phyloP scores from a whole-genome alignment of 2,113 vertebrate genomes.

The Apeltes quadracus region DNA sequence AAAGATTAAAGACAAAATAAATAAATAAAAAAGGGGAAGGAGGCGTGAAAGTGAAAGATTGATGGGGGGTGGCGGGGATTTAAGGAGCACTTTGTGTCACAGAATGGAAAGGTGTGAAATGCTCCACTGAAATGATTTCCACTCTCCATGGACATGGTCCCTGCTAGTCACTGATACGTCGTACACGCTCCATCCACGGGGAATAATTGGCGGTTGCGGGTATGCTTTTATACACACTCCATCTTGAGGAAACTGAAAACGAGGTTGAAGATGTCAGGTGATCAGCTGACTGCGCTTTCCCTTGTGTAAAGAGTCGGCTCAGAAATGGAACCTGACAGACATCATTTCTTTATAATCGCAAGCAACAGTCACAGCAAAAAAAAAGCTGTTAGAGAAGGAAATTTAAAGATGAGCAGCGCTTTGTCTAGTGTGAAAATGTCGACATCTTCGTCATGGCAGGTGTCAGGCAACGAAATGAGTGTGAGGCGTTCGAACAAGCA shows the following conservation, averaged over 20 bases:
- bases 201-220: constrained; percentile 7
- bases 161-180: constrained; percentile 23
- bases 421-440: too few relatives aligned
- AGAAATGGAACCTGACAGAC: background rate
- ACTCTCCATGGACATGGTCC: constrained; percentile 35
- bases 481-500: background rate
- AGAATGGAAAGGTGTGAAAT: constrained; percentile 50
- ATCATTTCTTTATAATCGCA: background rate
- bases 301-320: constrained; percentile 24
- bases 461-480: background rate
- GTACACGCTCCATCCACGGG: constrained; percentile 5
- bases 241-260: constrained; percentile 24
- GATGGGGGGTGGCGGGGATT: constrained; percentile 25
- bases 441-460: too few relatives aligned
- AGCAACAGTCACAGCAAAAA: background rate
- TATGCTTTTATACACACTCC: background rate
- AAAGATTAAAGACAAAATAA: constrained; percentile 29
- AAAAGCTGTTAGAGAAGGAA: background rate
- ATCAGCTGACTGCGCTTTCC: constrained; percentile 22
- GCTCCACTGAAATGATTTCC: constrained; percentile 36
- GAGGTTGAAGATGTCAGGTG: constrained; percentile 11
- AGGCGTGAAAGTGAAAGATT: constrained; percentile 48
- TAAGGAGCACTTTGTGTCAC: constrained; percentile 25
- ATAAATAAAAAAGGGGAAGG: constrained; percentile 33
- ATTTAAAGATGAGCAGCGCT: background rate